These are phyloP conservation scores for Ferdinandea cuprea DNA, from an alignment of 2,888 invertebrate genomes.

Conservation along the genomic window DNA sequence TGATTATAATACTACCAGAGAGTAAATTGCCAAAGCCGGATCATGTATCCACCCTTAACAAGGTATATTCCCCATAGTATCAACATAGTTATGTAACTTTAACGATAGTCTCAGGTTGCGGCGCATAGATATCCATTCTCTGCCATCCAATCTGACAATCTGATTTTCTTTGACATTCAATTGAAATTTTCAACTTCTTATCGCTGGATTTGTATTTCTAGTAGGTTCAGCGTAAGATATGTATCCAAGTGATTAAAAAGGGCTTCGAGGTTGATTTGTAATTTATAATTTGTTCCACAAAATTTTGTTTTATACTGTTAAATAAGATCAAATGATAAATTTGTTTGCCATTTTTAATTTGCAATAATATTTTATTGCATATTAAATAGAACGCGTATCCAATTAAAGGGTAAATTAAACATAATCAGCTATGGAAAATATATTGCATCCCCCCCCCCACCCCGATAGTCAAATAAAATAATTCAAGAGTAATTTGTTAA, in stretches of 20 bases:
- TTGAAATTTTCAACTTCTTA: constrained; percentile 2
- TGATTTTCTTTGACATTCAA: neutral
- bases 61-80: neutral
- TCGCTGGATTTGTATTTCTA: neutral
- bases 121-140: neutral
- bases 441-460: too few relatives aligned
- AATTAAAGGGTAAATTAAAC: too few relatives aligned
- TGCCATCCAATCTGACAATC: neutral
- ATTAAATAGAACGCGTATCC: too few relatives aligned
- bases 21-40: constrained; percentile 12
- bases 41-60: constrained; percentile 17
- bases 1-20: constrained; percentile 18
- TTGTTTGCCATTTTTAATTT: too few relatives aligned
- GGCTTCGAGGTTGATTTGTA: too few relatives aligned
- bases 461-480: neutral
- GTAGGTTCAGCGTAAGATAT: too few relatives aligned
- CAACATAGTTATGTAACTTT: neutral
- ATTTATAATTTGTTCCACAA: too few relatives aligned
- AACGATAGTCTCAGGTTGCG: constrained; percentile 13
- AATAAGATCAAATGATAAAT: too few relatives aligned
- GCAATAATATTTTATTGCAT: too few relatives aligned
- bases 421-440: too few relatives aligned
- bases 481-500: constrained; percentile 9
- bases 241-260: too few relatives aligned
- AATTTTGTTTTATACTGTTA: too few relatives aligned